Percentiles rank a stretch among this genome's conserved stretches.
Conservation (phyloP, 2,797 vertebrate genomes). For the Mus caroli region DNA sequence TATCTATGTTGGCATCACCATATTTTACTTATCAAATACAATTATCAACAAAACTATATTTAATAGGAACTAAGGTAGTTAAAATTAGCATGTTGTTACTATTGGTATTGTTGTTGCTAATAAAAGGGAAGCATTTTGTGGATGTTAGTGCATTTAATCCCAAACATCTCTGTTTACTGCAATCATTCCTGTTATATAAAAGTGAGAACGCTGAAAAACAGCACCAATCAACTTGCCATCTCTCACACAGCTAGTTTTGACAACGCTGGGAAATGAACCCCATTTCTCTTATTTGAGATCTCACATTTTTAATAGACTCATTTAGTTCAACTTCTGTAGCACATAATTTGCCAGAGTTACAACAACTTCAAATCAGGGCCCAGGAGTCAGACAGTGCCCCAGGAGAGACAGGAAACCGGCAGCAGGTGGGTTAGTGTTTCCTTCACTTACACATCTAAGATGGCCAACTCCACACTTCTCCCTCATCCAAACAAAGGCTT, state of each 20-base stretch:
- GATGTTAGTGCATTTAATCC: neutral
- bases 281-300: neutral
- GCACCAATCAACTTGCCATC: neutral
- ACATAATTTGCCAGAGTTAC: neutral
- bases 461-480: neutral
- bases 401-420: too few relatives aligned
- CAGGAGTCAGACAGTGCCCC: neutral
- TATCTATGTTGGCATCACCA: neutral
- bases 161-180: neutral
- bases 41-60: neutral
- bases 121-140: neutral
- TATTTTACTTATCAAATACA: neutral
- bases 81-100: neutral
- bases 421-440: neutral
- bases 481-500: neutral
- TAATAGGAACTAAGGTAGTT: neutral
- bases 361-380: neutral
- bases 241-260: neutral
- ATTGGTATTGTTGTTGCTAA: neutral
- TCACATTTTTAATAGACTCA: neutral
- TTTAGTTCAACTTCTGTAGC: neutral
- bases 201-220: neutral
- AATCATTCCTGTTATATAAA: neutral
- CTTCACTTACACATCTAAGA: neutral
- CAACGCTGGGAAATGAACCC: neutral